Evolutionary conservation across 2,888 invertebrate species (phyloP), one percentile per base, ranked within the genome.

Genomic region (Theodoxus fluviatilis): DNA sequence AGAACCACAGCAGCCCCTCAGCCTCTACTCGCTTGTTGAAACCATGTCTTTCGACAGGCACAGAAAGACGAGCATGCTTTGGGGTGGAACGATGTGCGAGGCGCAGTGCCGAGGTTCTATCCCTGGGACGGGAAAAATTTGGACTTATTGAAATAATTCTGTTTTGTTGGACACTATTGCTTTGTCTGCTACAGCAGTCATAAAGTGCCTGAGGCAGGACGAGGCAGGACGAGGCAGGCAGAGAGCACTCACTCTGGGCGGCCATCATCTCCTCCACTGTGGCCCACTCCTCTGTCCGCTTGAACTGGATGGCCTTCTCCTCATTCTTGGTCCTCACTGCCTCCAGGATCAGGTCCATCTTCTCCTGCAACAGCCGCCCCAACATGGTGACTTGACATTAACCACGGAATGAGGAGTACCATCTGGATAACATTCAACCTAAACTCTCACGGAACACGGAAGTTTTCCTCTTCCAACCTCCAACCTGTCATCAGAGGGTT

Each of bases 221-320:
- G 35, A 33, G n/a, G 12, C 28, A 22, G 31, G 47, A 66, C 18
- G n/a, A 6, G 37, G 25, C 0, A 55, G 31, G 25, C 9, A n/a
- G 33, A 25, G 9, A 43, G 22, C 3, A 68, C 76, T 71, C 74
- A 86, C 87, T 81, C 76, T 87, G 84, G 47, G 86, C 85, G 37
- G 83, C 83, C 77, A 89, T 83, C 69, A 89, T 84, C 73, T 89
- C 88, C 76, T 88, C 87, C 22, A 97, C 91, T 67, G 96, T 94
- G 76, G 93, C 94, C 94, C 94, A 95, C 76, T 93, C 92, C 81
- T 92, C 93, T 33, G 81, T 78, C 73, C 90, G 89, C 74, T 94
- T 91, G 93, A 96, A 97, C 75, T 93, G 91, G 47, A 89, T 89
- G 0, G 94, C 94, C 73, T 91, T 90, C 52, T 89, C 90, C 49